These are phyloP conservation scores for Anguilla japonica DNA, from an alignment of 2,113 vertebrate genomes.

Conservation along the genomic window DNA sequence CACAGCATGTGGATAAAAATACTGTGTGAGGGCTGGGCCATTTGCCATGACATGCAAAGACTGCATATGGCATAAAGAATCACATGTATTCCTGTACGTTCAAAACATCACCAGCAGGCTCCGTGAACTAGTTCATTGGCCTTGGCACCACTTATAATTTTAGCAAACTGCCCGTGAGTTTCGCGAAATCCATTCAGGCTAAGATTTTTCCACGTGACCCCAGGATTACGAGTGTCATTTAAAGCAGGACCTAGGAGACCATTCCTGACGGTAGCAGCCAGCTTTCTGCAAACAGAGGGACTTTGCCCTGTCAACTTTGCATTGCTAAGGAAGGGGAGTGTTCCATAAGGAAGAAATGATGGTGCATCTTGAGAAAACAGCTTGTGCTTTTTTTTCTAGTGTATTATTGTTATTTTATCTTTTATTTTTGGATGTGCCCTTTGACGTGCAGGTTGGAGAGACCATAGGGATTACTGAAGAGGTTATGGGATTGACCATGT, in stretches of 20 bases:
- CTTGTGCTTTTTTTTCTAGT: neutral
- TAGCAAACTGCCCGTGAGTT: neutral
- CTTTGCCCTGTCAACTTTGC: neutral
- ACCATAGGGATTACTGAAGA: constrained; percentile 94
- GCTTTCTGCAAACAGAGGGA: neutral
- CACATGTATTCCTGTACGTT: neutral
- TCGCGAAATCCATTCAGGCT: neutral
- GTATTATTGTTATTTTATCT: constrained; percentile 1
- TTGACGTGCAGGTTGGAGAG: constrained; percentile 80
- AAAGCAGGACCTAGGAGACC: neutral
- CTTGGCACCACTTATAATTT: neutral
- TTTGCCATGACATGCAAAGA: neutral
- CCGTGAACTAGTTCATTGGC: neutral
- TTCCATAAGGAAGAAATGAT: neutral
- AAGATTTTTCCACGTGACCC: neutral
- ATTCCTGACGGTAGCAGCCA: neutral
- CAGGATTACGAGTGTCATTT: neutral
- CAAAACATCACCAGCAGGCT: neutral
- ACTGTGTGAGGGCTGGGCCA: neutral
- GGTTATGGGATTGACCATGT: constrained; percentile 94
- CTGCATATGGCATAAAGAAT: neutral
- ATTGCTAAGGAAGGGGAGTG: neutral
- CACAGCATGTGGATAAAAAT: neutral
- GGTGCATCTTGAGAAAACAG: neutral
- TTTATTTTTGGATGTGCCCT: constrained; percentile 35